These are phyloP conservation scores for Mamestra configurata DNA, from an alignment of 1,140 invertebrate genomes.

Conservation along the genomic window DNA sequence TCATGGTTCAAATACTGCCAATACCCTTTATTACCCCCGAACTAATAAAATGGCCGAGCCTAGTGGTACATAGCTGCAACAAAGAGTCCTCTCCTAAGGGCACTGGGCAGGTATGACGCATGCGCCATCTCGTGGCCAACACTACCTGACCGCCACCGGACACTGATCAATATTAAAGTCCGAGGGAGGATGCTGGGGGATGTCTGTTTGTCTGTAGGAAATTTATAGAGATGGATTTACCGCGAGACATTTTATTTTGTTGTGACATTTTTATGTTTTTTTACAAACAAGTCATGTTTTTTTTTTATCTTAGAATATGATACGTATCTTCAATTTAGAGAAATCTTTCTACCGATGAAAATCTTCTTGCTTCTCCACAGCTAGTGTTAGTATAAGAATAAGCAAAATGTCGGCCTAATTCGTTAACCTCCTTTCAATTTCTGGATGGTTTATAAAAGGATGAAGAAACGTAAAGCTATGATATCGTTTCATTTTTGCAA, in stretches of 20 bases:
- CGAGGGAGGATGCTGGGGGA: slow-evolving; percentile 85
- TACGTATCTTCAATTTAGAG: too few species aligned
- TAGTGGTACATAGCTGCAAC: slow-evolving; percentile 46
- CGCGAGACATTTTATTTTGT: neutral
- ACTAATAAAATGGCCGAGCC: slow-evolving; percentile 6
- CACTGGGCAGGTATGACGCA: slow-evolving; percentile 68
- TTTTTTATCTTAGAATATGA: too few species aligned
- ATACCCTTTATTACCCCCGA: neutral
- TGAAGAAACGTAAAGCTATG: too few species aligned
- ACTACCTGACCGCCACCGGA: slow-evolving; percentile 87
- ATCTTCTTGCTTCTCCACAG: too few species aligned
- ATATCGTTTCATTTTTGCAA: too few species aligned
- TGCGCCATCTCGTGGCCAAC: slow-evolving; percentile 78
- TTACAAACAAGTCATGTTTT: too few species aligned
- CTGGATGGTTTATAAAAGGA: too few species aligned
- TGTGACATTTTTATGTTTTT: neutral
- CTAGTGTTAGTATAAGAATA: too few species aligned
- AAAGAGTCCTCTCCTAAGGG: slow-evolving; percentile 31
- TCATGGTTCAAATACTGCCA: neutral
- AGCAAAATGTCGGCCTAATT: too few species aligned
- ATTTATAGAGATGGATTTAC: slow-evolving; percentile 70
- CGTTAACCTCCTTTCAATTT: too few species aligned
- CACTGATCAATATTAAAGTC: slow-evolving; percentile 88
- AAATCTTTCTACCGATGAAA: too few species aligned
- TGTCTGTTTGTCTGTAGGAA: slow-evolving; percentile 85